A percentile compares a stretch with the other conserved stretches of the same genome.
Conservation (phyloP, 2,797 vertebrate species). For the Gallirallus australis region DNA sequence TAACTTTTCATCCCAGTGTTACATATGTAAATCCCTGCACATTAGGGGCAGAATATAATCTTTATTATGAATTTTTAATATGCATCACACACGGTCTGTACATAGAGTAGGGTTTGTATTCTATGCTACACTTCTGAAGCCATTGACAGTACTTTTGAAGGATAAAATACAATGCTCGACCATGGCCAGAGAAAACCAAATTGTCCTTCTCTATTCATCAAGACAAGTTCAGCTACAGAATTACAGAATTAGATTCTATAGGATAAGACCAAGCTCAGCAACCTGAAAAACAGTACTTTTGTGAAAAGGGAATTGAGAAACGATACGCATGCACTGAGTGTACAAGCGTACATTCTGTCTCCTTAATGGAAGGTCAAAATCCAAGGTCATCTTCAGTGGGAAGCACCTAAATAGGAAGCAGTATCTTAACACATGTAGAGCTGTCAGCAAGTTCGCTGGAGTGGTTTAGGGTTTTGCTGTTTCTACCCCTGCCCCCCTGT, state of each 20-base stretch:
- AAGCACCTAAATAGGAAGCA: background rate
- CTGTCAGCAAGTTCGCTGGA: background rate
- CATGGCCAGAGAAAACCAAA: background rate
- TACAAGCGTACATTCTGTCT: background rate
- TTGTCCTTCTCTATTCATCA: background rate
- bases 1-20: background rate
- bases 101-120: background rate
- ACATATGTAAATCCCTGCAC: background rate
- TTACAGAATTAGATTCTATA: background rate
- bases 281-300: background rate
- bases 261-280: background rate
- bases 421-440: background rate
- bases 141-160: background rate
- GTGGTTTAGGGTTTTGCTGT: background rate
- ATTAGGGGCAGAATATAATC: background rate
- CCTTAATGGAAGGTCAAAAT: background rate
- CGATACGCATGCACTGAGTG: background rate
- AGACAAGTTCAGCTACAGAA: background rate
- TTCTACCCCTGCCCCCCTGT: background rate
- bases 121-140: background rate
- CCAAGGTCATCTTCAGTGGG: background rate
- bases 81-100: background rate
- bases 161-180: background rate
- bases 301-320: background rate
- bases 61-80: background rate